Evolutionary conservation across 2,888 invertebrate genomes (phyloP).

Genomic region (Pachymerium ferrugineum): DNA sequence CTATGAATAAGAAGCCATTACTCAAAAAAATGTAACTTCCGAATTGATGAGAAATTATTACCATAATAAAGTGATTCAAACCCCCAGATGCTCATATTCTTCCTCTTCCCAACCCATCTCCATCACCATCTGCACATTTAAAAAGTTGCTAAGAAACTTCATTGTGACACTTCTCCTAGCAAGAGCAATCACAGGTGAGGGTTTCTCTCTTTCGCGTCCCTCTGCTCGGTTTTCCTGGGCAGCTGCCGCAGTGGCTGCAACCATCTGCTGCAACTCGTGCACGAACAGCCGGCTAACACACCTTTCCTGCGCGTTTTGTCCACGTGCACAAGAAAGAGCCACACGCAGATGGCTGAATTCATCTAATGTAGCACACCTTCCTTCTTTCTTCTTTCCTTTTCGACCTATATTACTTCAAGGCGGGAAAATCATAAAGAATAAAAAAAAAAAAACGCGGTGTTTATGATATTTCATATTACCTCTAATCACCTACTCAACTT

Average conservation of each 20-base stretch:
- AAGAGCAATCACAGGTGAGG: conserved; percentile 23
- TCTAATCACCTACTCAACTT: no score
- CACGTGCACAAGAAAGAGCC: conserved; percentile 1
- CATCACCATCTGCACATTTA: conserved; percentile 14
- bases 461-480: no score
- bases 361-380: conserved; percentile 24
- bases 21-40: background rate
- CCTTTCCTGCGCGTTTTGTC: conserved; percentile 15
- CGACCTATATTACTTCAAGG: conserved; percentile 6
- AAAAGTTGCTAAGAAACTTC: conserved; percentile 14
- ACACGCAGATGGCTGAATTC: conserved; percentile 20
- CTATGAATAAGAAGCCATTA: background rate
- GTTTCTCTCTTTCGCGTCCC: conserved; percentile 5
- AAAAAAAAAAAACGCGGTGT: background rate
- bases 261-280: conserved; percentile 17
- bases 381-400: conserved; percentile 17
- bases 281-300: conserved; percentile 22
- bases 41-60: no score
- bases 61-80: no score
- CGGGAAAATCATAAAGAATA: background rate
- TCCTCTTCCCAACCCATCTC: background rate
- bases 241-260: background rate
- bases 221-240: conserved; percentile 19
- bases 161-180: background rate
- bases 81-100: conserved; percentile 8